Percentiles rank a stretch among this genome's conserved stretches.
These are phyloP conservation scores for Leucoma salicis DNA, from an alignment of 2,888 invertebrate species.

Conservation along the genomic window DNA sequence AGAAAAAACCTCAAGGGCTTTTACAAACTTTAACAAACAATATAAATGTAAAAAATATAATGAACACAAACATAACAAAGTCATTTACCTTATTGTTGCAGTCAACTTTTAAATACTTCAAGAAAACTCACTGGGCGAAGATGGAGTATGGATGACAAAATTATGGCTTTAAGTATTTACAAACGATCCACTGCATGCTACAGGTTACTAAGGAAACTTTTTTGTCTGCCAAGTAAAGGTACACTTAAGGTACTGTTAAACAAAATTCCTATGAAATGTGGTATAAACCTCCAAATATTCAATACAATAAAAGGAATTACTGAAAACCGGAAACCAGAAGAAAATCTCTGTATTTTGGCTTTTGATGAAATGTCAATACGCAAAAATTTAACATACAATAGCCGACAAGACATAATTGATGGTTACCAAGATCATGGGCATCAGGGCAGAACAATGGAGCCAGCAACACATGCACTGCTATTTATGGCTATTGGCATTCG, in stretches of 20 bases:
- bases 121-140: not conserved
- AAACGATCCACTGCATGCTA: not conserved
- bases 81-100: not conserved
- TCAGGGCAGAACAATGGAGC: not conserved
- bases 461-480: not conserved
- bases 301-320: not conserved
- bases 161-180: not conserved
- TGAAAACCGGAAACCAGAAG: not conserved
- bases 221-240: not conserved
- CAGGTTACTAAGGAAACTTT: not conserved
- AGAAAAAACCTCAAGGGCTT: not conserved
- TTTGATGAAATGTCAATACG: slow-evolving; percentile 2
- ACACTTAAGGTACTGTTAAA: not conserved
- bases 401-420: not conserved
- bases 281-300: not conserved
- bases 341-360: not conserved
- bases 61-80: not conserved
- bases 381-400: not conserved
- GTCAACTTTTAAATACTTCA: not conserved
- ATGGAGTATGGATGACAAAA: not conserved
- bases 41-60: not conserved
- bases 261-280: not conserved
- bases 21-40: too few species aligned
- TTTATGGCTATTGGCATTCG: not conserved
- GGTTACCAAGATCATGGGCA: slow-evolving; percentile 1